Percentiles rank a stretch among this genome's conserved stretches.
These are phyloP conservation scores for Prionailurus bengalensis DNA, from an alignment of 2,113 vertebrate genomes.

Conservation along the genomic window DNA sequence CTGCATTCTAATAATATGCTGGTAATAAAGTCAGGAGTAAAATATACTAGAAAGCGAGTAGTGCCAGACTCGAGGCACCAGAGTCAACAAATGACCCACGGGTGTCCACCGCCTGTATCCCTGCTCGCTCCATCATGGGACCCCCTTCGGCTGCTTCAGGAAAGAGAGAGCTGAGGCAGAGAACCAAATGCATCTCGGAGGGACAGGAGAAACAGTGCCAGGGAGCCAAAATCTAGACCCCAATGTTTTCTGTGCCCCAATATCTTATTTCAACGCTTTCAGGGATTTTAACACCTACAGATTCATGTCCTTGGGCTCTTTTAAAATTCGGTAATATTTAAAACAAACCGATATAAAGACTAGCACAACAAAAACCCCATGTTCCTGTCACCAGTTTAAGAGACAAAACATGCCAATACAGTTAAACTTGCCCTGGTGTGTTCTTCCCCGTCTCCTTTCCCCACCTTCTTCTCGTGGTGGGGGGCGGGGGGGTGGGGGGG, in stretches of 20 bases:
- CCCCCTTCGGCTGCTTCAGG: not conserved
- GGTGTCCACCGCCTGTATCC: not conserved
- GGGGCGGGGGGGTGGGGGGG: not conserved
- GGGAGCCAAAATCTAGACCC: not conserved
- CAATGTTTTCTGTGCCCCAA: not conserved
- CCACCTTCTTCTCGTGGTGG: not conserved
- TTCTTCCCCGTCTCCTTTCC: not conserved
- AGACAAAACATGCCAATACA: not conserved
- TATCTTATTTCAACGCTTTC: not conserved
- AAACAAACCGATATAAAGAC: not conserved
- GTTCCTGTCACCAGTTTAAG: not conserved
- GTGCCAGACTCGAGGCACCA: not conserved
- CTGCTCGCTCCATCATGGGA: not conserved
- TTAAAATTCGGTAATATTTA: not conserved
- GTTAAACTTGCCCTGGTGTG: not conserved
- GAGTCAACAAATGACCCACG: not conserved
- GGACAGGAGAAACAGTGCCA: not conserved
- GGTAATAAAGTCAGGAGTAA: not conserved
- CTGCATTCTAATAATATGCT: not conserved
- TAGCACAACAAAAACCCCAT: not conserved
- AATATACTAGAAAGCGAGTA: not conserved
- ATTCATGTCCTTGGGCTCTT: not conserved
- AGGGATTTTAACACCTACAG: not conserved
- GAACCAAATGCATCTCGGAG: not conserved
- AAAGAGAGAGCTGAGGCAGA: not conserved